These are phyloP conservation scores for Liposcelis brunnea DNA, from an alignment of 2,888 invertebrate genomes.

Conservation along the genomic window DNA sequence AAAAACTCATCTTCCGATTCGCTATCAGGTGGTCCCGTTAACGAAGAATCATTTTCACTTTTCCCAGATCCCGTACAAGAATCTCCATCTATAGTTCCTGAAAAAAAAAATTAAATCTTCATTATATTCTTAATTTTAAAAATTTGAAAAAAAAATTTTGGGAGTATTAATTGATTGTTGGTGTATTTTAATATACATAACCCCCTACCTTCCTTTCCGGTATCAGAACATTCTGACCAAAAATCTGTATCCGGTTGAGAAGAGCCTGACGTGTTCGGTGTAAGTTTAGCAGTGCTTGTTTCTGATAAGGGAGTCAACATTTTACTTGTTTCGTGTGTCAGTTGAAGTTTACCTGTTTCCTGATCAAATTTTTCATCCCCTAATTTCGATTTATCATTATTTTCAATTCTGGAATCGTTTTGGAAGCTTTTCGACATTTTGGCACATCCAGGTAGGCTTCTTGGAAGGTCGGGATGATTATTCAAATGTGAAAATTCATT, in stretches of 20 bases:
- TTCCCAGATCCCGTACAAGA: conserved; percentile 6
- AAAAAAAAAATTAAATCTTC: conserved; percentile 5
- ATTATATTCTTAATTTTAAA: background rate
- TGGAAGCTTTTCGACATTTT: too few relatives aligned
- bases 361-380: too few relatives aligned
- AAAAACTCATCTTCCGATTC: conserved; percentile 29
- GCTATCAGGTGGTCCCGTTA: conserved; percentile 27
- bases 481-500: background rate
- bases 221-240: conserved; percentile 4
- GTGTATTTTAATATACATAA: too few relatives aligned
- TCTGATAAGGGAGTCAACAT: too few relatives aligned
- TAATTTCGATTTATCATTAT: too few relatives aligned
- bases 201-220: background rate
- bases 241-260: conserved; percentile 6
- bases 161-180: too few relatives aligned
- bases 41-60: conserved; percentile 2
- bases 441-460: too few relatives aligned
- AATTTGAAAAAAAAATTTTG: conserved; percentile 8
- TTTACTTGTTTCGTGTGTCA: too few relatives aligned
- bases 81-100: conserved; percentile 22
- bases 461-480: too few relatives aligned
- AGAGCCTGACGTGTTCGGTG: conserved; percentile 3
- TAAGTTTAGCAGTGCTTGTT: background rate
- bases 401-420: too few relatives aligned
- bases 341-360: too few relatives aligned